These are phyloP conservation scores for Drosophila koepferae DNA, from an alignment of 2,888 invertebrate genomes.

Conservation along the genomic window DNA sequence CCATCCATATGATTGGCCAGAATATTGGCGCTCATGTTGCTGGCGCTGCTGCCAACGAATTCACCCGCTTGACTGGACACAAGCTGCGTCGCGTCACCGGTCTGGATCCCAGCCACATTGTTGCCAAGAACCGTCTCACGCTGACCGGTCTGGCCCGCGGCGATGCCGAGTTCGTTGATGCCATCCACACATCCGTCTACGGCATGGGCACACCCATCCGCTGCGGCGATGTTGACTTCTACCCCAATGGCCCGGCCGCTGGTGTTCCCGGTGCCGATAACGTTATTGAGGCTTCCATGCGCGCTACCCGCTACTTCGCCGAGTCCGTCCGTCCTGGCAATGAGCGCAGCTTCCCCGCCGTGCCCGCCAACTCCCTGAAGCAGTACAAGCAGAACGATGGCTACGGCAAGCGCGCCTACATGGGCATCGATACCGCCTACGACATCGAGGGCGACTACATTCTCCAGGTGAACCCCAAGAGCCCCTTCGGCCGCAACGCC, in stretches of 20 bases:
- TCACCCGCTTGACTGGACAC: conserved; percentile 75
- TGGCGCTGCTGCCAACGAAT: conserved; percentile 81
- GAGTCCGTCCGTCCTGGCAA: conserved; percentile 83
- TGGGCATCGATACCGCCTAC: conserved; percentile 80
- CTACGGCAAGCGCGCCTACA: conserved; percentile 78
- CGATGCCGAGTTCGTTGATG: conserved; percentile 84
- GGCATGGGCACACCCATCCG: conserved; percentile 76
- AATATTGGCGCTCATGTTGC: conserved; percentile 82
- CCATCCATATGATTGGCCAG: conserved; percentile 81
- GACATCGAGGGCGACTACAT: conserved; percentile 82
- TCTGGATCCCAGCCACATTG: conserved; percentile 79
- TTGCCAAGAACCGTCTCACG: conserved; percentile 66
- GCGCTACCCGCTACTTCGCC: conserved; percentile 82
- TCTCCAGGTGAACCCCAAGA: conserved; percentile 80
- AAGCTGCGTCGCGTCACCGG: conserved; percentile 83
- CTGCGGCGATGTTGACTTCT: conserved; percentile 83
- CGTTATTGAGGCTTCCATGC: conserved; percentile 80
- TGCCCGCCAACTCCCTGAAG: conserved; percentile 78
- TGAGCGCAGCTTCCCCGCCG: conserved; percentile 83
- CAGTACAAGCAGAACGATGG: conserved; percentile 81
- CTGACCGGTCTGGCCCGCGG: conserved; percentile 80
- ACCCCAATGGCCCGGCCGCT: conserved; percentile 79
- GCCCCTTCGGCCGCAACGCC: conserved; percentile 81
- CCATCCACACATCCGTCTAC: conserved; percentile 81
- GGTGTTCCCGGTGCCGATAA: conserved; percentile 81